phyloP scores from a whole-genome alignment of 2,888 invertebrate species.

The Rhamnusium bicolor region DNA sequence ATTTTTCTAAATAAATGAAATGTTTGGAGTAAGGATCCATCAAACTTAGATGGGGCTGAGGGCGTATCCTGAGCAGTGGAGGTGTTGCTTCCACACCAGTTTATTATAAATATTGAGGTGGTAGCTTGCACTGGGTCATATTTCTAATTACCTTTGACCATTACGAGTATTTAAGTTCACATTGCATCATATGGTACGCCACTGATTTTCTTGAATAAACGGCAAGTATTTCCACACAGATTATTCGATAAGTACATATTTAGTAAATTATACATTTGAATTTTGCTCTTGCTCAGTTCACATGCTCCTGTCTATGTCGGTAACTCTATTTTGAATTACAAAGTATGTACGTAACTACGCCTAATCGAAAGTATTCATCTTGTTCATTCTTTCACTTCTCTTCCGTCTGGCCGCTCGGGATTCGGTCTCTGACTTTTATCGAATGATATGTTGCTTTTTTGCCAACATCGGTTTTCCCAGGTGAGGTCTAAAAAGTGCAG shows the following conservation, averaged over 20 bases:
- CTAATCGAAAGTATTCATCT: constrained; percentile 16
- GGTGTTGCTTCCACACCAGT: too few relatives aligned
- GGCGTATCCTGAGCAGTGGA: too few relatives aligned
- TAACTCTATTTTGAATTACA: constrained; percentile 24
- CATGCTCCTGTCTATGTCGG: constrained; percentile 27
- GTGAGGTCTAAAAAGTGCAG: not conserved
- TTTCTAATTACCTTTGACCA: too few relatives aligned
- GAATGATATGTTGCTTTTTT: not conserved
- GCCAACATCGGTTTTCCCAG: not conserved
- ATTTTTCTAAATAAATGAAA: too few relatives aligned
- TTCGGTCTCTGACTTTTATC: constrained; percentile 4
- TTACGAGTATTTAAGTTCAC: too few relatives aligned
- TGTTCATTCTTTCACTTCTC: not conserved
- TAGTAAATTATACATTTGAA: constrained; percentile 38
- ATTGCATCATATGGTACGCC: not conserved
- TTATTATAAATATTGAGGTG: too few relatives aligned
- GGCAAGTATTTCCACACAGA: constrained; percentile 12
- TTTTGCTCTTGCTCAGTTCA: constrained; percentile 23
- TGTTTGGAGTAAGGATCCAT: too few relatives aligned
- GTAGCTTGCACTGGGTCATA: too few relatives aligned
- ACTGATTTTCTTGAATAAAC: not conserved
- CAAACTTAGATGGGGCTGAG: too few relatives aligned
- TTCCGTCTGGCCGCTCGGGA: not conserved
- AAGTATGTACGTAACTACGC: constrained; percentile 15
- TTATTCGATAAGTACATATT: constrained; percentile 35